These are phyloP conservation scores for Bubo blakistoni DNA, from an alignment of 2,113 vertebrate species.

Conservation along the genomic window DNA sequence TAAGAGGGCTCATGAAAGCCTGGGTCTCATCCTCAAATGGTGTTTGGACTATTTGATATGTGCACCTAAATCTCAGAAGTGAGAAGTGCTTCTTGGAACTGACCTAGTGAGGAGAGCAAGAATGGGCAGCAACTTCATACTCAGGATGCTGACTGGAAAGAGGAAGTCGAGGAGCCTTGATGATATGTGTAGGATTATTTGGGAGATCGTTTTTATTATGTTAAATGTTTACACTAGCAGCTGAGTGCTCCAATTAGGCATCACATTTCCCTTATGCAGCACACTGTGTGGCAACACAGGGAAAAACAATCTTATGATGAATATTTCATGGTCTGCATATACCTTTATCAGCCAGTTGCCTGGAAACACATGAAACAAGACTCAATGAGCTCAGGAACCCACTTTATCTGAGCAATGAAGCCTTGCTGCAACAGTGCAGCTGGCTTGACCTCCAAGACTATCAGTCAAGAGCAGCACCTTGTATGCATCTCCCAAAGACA, in stretches of 20 bases:
- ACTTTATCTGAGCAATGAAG: not conserved
- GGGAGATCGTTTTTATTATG: not conserved
- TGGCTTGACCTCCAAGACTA: not conserved
- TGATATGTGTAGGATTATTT: not conserved
- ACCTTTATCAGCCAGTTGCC: not conserved
- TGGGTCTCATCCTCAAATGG: not conserved
- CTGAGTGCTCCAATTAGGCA: not conserved
- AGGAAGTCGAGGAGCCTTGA: not conserved
- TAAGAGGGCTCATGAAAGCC: not conserved
- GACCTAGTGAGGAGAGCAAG: not conserved
- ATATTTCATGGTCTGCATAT: not conserved
- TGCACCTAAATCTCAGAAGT: not conserved
- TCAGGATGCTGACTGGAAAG: not conserved
- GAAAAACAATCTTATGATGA: not conserved
- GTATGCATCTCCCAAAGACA: not conserved
- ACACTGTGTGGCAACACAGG: not conserved
- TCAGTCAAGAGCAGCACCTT: not conserved
- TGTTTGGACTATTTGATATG: not conserved
- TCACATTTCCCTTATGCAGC: not conserved
- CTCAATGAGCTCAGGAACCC: not conserved
- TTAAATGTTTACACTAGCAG: not conserved
- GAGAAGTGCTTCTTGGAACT: not conserved
- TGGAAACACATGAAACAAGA: not conserved
- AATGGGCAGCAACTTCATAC: not conserved
- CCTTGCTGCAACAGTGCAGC: not conserved